Percentiles rank a stretch among this genome's conserved stretches.
Conservation (phyloP, 1,140 invertebrate genomes). For the Hyles euphorbiae region DNA sequence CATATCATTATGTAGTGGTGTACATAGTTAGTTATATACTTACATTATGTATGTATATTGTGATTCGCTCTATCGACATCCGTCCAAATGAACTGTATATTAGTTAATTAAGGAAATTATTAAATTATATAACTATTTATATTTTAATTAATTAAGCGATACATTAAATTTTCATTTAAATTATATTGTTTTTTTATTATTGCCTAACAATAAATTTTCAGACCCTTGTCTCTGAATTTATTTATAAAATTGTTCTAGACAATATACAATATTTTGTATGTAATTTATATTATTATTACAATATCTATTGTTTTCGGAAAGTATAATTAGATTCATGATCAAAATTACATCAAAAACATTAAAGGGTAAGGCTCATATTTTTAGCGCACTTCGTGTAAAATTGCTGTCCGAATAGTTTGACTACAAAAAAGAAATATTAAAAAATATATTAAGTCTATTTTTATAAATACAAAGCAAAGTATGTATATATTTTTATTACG, state of each 20-base stretch:
- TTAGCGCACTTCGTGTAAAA: no score
- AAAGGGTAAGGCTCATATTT: no score
- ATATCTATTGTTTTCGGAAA: no score
- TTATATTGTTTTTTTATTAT: constrained; percentile 10
- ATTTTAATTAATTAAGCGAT: constrained; percentile 30
- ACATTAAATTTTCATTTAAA: constrained; percentile 20
- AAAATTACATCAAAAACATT: no score
- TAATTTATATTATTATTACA: no score
- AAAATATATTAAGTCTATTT: no score
- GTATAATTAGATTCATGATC: no score
- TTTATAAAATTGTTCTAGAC: neutral
- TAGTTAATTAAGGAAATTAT: constrained; percentile 40
- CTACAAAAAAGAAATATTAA: no score
- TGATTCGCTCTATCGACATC: constrained; percentile 36
- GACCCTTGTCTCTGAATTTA: neutral
- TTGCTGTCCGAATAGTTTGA: no score
- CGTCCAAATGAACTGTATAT: constrained; percentile 51
- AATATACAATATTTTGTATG: no score
- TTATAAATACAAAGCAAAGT: no score
- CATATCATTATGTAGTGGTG: constrained; percentile 52
- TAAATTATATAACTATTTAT: constrained; percentile 67
- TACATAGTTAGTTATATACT: constrained; percentile 36
- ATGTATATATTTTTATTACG: no score
- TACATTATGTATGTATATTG: constrained; percentile 62
- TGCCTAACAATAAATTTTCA: neutral